A percentile compares a stretch with the other conserved stretches of the same genome.
These are phyloP conservation scores for Pyrrhosoma nymphula DNA, from an alignment of 2,888 invertebrate species.

Conservation along the genomic window DNA sequence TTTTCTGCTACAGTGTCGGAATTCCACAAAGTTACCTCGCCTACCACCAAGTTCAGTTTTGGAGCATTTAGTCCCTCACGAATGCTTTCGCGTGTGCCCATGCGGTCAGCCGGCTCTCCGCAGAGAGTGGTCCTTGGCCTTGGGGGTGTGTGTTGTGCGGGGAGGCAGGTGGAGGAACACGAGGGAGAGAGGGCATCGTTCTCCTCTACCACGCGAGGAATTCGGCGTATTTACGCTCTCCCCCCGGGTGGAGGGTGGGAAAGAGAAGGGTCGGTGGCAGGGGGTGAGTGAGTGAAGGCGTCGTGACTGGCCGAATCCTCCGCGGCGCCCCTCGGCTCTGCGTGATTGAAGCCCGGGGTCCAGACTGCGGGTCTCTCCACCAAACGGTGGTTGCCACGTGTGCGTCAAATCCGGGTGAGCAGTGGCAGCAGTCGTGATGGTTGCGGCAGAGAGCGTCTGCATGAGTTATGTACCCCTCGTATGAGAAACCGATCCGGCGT, in stretches of 20 bases:
- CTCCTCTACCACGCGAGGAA: not conserved
- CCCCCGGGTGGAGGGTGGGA: not conserved
- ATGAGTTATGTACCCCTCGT: not conserved
- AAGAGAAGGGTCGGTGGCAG: not conserved
- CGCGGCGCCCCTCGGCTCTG: not conserved
- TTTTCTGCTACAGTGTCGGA: no score
- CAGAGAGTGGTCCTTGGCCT: not conserved
- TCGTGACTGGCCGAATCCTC: conserved; percentile 15
- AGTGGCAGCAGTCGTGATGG: not conserved
- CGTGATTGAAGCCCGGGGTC: not conserved
- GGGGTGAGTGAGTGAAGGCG: not conserved
- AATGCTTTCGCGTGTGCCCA: no score
- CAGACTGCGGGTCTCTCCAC: not conserved
- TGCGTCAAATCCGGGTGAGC: not conserved
- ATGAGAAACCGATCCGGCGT: not conserved
- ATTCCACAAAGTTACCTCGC: no score
- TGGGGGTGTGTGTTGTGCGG: not conserved
- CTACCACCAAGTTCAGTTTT: no score
- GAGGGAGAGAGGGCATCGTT: not conserved
- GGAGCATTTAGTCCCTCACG: no score
- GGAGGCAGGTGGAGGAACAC: not conserved
- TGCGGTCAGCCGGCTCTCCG: no score
- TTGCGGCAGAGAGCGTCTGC: not conserved
- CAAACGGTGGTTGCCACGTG: not conserved
- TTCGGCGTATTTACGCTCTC: not conserved